phyloP scores from a whole-genome alignment of 2,888 invertebrate species.

The Cataglyphis albicans region DNA sequence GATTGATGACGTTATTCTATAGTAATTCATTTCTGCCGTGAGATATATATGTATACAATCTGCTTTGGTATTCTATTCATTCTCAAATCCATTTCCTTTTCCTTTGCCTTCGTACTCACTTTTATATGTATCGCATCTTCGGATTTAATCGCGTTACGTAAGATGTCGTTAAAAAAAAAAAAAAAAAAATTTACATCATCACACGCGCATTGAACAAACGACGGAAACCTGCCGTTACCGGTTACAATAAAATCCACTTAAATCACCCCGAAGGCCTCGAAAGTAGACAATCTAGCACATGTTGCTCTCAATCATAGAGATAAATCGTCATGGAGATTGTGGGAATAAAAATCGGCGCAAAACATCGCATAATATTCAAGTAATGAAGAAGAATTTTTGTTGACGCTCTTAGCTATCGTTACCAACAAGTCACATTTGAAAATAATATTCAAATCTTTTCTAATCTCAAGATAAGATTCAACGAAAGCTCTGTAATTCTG shows the following conservation, averaged over 20 bases:
- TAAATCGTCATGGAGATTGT: slow-evolving; percentile 38
- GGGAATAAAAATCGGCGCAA: background rate
- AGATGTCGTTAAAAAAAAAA: slow-evolving; percentile 9
- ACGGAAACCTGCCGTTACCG: slow-evolving; percentile 60
- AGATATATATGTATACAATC: background rate
- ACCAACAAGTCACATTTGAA: background rate
- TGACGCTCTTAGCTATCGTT: background rate
- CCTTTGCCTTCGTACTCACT: background rate
- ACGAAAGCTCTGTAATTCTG: background rate
- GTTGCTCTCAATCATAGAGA: slow-evolving; percentile 7
- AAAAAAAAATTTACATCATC: slow-evolving; percentile 21
- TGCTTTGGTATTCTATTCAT: slow-evolving; percentile 11
- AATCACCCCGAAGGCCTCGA: slow-evolving; percentile 54
- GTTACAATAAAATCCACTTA: slow-evolving; percentile 40
- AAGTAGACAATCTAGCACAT: slow-evolving; percentile 59
- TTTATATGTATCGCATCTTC: slow-evolving; percentile 19
- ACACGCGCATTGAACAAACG: slow-evolving; percentile 31
- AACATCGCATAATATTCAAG: slow-evolving; percentile 58
- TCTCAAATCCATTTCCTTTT: slow-evolving; percentile 3
- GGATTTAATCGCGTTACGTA: slow-evolving; percentile 31
- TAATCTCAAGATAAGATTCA: background rate
- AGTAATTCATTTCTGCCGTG: background rate
- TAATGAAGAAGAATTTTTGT: slow-evolving; percentile 43
- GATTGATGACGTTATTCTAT: background rate
- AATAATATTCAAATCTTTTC: background rate